Conservation (phyloP, 1,140 invertebrate species). For the Drosophila obscura region DNA sequence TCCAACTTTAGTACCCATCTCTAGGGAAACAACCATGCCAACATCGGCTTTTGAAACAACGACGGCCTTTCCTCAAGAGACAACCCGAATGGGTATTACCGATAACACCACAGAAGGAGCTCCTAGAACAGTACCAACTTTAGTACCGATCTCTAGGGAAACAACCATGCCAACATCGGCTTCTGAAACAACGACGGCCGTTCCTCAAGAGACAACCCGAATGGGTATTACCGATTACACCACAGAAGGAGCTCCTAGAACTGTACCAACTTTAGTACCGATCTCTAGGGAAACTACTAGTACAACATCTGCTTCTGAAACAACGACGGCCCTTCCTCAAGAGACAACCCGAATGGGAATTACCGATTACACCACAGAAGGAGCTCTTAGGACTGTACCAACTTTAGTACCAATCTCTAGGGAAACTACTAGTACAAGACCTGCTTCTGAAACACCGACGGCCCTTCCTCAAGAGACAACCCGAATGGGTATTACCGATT, state of each 20-base stretch:
- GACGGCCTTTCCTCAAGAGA: background rate
- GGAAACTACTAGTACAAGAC: background rate
- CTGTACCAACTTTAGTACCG: too few relatives aligned
- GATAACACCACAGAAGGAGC: background rate
- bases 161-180: background rate
- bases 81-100: background rate
- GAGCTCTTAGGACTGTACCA: too few relatives aligned
- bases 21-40: background rate
- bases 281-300: background rate
- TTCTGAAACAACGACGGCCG: background rate
- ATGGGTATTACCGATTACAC: background rate
- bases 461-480: too few relatives aligned
- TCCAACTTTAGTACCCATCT: too few relatives aligned
- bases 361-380: constrained; percentile 1
- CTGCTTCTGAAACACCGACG: background rate
- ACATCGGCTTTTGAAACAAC: background rate
- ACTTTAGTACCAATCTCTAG: too few relatives aligned
- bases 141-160: too few relatives aligned
- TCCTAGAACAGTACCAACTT: background rate
- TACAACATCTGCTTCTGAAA: too few relatives aligned
- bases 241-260: background rate
- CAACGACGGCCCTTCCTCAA: too few relatives aligned
- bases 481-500: too few relatives aligned
- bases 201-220: background rate
- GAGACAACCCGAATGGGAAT: too few relatives aligned